Evolutionary conservation across 2,888 invertebrate species (phyloP), one percentile per base, ranked within the genome.

Genomic region (Drosophila mulleri): DNA sequence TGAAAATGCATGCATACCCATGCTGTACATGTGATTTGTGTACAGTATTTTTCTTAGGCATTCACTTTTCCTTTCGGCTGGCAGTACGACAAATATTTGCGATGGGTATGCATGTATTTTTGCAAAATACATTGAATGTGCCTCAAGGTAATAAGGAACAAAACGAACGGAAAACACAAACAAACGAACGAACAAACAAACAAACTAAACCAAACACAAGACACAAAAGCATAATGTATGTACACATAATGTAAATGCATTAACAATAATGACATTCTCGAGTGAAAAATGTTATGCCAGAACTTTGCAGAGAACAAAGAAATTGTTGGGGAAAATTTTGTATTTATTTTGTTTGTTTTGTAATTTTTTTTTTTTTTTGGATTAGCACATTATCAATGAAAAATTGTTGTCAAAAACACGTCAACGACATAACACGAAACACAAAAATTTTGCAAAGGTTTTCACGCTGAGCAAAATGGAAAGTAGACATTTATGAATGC

Each of bases 351-450:
- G 2, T 7, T 18, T 18, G 32, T 32, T 42, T 50, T 44, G 39
- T 39, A 39, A 2, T 32, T 48, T 26, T 6, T 3, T 18, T 12
- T 32, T 32, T 32, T 12, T 32, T 29, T 37, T 47, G 61, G 35
- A 42, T 61, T 53, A 75, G 45, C 58, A 66, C 58, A 73, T 47
- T 57, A 52, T 66, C 41, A 62, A 75, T 53, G 53, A 61, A 57
- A 75, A 58, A 62, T 65, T 61, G 41, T 74, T 60, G 50, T 57
- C 59, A 74, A 70, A 57, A 57, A 57, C 57, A 72, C 76, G 66
- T 75, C 52, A 75, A 72, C 67, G 72, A 72, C 60, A 73, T 72
- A 75, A 60, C 70, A 76, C 50, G 71, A 62, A 62, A 77, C 52
- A 69, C 47, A 74, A 65, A 65, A 69, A 60, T 48, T 54, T n/a